A percentile compares a stretch with the other conserved stretches of the same genome.
phyloP scores from a whole-genome alignment of 2,113 vertebrate species.

The Rhinichthys klamathensis region DNA sequence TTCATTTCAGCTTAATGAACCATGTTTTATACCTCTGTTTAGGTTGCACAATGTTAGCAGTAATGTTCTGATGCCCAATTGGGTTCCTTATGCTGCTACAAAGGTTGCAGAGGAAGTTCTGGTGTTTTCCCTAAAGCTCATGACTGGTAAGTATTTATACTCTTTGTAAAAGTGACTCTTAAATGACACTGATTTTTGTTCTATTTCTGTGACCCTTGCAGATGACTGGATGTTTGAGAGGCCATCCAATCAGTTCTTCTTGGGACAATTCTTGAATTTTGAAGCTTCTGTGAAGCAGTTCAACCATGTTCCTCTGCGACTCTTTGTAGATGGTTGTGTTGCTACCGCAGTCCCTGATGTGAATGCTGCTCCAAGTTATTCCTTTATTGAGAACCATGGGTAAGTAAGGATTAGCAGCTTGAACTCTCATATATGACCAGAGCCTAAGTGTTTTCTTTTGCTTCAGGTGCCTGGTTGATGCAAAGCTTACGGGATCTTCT shows the following conservation, averaged over 20 bases:
- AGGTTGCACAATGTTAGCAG: conserved; percentile 62
- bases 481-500: conserved; percentile 15
- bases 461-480: conserved; percentile 52
- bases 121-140: not conserved
- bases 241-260: conserved; percentile 23
- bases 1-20: not conserved
- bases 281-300: conserved; percentile 53
- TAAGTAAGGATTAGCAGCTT: not conserved
- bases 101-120: not conserved
- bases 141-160: not conserved
- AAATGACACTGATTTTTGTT: not conserved
- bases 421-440: not conserved
- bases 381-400: conserved; percentile 45
- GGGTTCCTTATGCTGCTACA: conserved; percentile 50
- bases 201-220: not conserved
- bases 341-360: conserved; percentile 56
- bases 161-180: not conserved
- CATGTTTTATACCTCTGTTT: not conserved
- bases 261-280: conserved; percentile 2
- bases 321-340: conserved; percentile 69
- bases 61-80: conserved; percentile 26
- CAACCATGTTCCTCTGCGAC: conserved; percentile 64
- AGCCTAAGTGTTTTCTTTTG: no score
- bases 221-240: conserved; percentile 17
- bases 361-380: not conserved